phyloP scores from a whole-genome alignment of 1,140 invertebrate species.

The Battus philenor region DNA sequence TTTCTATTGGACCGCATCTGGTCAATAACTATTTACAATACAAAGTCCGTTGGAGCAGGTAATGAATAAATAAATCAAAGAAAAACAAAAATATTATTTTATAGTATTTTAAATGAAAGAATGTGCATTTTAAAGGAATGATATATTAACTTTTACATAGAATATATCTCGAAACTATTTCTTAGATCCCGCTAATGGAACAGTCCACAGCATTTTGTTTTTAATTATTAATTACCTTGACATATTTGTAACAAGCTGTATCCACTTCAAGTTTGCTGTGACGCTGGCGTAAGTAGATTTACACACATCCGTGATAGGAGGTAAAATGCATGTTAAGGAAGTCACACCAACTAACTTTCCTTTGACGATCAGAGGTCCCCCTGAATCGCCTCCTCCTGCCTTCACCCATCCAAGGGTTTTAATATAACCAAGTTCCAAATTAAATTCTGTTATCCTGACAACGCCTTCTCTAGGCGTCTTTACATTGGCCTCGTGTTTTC shows the following conservation, averaged over 20 bases:
- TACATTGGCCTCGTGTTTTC: slow-evolving; percentile 13
- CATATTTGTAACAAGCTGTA: slow-evolving; percentile 8
- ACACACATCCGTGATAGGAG: slow-evolving; percentile 13
- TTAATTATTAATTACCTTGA: too few relatives aligned
- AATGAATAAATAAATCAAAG: too few relatives aligned
- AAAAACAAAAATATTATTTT: too few relatives aligned
- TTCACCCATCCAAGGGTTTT: slow-evolving; percentile 19
- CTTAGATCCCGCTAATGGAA: too few relatives aligned
- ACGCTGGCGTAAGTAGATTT: slow-evolving; percentile 19
- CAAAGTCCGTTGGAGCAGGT: too few relatives aligned
- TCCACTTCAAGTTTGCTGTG: slow-evolving; percentile 19
- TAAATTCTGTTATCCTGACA: slow-evolving; percentile 12
- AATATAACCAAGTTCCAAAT: slow-evolving; percentile 1
- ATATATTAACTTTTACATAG: too few relatives aligned
- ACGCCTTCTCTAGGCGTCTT: slow-evolving; percentile 16
- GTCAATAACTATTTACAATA: too few relatives aligned
- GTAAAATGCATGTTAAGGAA: slow-evolving; percentile 15
- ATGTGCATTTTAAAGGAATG: too few relatives aligned
- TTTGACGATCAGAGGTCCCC: slow-evolving; percentile 19
- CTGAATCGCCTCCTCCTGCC: slow-evolving; percentile 24
- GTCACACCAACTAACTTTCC: slow-evolving; percentile 18
- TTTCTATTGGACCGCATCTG: too few relatives aligned
- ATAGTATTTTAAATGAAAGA: too few relatives aligned
- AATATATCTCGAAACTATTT: too few relatives aligned
- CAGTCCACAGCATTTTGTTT: too few relatives aligned